These are phyloP conservation scores for Marasmarcha lunaedactyla DNA, from an alignment of 2,888 invertebrate species.

Conservation along the genomic window DNA sequence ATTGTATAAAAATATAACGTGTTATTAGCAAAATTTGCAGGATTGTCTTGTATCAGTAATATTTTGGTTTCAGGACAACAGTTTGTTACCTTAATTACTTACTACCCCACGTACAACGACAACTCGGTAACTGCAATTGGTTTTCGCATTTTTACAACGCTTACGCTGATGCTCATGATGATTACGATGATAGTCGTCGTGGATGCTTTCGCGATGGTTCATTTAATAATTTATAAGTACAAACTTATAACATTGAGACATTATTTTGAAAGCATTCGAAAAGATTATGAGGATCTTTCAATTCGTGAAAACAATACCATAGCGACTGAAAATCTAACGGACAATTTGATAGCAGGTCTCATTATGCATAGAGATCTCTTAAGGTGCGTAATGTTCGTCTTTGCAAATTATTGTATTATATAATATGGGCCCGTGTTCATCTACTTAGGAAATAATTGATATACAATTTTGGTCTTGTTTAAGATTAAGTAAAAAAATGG, in stretches of 20 bases:
- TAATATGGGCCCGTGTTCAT: not conserved
- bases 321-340: constrained; percentile 30
- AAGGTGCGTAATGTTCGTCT: constrained; percentile 29
- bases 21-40: not conserved
- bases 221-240: constrained; percentile 49
- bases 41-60: not conserved
- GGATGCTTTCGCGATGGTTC: constrained; percentile 37
- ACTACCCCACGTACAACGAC: constrained; percentile 41
- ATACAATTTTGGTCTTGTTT: too few species aligned
- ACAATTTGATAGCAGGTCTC: constrained; percentile 43
- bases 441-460: too few species aligned
- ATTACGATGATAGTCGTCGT: constrained; percentile 43
- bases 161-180: constrained; percentile 33
- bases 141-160: constrained; percentile 31
- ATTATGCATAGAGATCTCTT: constrained; percentile 45
- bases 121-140: constrained; percentile 27
- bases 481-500: constrained; percentile 44
- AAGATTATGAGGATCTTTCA: constrained; percentile 28
- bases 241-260: constrained; percentile 47
- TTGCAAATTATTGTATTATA: constrained; percentile 4
- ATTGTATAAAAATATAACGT: too few species aligned
- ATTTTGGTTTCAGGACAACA: constrained; percentile 35
- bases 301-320: constrained; percentile 19
- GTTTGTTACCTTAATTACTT: constrained; percentile 48
- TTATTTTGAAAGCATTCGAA: constrained; percentile 38